phyloP scores from a whole-genome alignment of 2,888 invertebrate genomes.

The Syritta pipiens region DNA sequence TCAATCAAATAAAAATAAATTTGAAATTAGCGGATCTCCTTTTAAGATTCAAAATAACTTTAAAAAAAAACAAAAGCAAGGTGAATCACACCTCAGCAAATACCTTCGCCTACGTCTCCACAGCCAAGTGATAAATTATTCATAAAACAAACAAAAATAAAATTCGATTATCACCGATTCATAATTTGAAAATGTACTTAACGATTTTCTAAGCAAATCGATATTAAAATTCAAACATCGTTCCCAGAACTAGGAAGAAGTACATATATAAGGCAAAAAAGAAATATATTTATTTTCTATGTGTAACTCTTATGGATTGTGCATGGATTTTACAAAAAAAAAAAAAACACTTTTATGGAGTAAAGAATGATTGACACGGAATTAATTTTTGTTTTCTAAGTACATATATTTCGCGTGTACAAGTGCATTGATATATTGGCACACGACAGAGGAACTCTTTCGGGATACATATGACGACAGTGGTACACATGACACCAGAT shows the following conservation, averaged over 20 bases:
- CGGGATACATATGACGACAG: not conserved
- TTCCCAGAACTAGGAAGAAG: conserved; percentile 58
- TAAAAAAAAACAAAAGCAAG: conserved; percentile 20
- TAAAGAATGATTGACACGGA: conserved; percentile 48
- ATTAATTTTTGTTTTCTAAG: conserved; percentile 13
- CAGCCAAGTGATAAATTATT: conserved; percentile 60
- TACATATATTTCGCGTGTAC: conserved; percentile 10
- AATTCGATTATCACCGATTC: conserved; percentile 41
- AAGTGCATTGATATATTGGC: not conserved
- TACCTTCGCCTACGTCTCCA: conserved; percentile 27
- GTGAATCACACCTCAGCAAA: conserved; percentile 47
- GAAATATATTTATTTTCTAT: not conserved
- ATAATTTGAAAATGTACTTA: conserved; percentile 48
- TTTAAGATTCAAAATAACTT: conserved; percentile 20
- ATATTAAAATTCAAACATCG: conserved; percentile 52
- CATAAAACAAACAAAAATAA: conserved; percentile 47
- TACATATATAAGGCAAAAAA: conserved; percentile 22
- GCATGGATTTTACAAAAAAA: conserved; percentile 26
- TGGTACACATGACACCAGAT: too few relatives aligned
- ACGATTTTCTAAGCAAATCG: conserved; percentile 48
- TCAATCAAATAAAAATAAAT: conserved; percentile 18
- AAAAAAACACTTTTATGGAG: conserved; percentile 2
- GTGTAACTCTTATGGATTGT: conserved; percentile 23
- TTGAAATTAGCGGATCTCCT: conserved; percentile 32
- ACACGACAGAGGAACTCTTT: not conserved